Evolutionary conservation across 1,140 invertebrate genomes (phyloP).

Genomic region (Papilio machaon): DNA sequence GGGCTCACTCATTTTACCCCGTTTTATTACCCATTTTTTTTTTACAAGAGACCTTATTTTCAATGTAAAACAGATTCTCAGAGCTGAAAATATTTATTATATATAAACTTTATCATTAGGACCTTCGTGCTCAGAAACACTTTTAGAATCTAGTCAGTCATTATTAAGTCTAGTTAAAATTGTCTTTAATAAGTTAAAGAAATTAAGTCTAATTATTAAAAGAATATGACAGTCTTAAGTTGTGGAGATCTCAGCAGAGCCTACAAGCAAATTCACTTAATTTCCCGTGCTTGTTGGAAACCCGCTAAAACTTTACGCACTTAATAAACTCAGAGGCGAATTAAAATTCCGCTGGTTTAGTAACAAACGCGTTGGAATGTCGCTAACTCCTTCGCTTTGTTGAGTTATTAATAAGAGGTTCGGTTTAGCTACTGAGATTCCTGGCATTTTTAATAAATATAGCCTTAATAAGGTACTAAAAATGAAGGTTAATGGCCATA

Average conservation of each 20-base stretch:
- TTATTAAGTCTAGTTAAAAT: neutral
- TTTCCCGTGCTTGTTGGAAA: slow-evolving; percentile 65
- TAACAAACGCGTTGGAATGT: slow-evolving; percentile 72
- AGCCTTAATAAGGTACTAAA: neutral
- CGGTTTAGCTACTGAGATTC: slow-evolving; percentile 40
- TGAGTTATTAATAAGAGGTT: slow-evolving; percentile 70
- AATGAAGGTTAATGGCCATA: neutral
- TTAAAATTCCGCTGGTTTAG: slow-evolving; percentile 79
- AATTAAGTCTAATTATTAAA: slow-evolving; percentile 50
- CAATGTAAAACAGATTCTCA: slow-evolving; percentile 43
- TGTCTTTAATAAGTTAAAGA: slow-evolving; percentile 10
- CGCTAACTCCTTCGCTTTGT: slow-evolving; percentile 66
- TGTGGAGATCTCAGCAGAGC: slow-evolving; percentile 48
- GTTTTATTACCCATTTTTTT: slow-evolving; percentile 69
- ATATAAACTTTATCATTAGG: slow-evolving; percentile 39
- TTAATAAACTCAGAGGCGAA: slow-evolving; percentile 77
- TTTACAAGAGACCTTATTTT: slow-evolving; percentile 62
- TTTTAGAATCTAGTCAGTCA: slow-evolving; percentile 6
- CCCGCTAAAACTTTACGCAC: slow-evolving; percentile 77
- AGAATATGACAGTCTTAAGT: slow-evolving; percentile 60
- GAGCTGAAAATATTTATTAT: neutral
- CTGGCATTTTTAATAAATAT: neutral
- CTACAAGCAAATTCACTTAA: slow-evolving; percentile 74
- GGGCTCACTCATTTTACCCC: slow-evolving; percentile 72
- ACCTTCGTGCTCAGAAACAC: slow-evolving; percentile 47